Conservation (phyloP, 2,888 invertebrate species). For the Dynastes hyllus region DNA sequence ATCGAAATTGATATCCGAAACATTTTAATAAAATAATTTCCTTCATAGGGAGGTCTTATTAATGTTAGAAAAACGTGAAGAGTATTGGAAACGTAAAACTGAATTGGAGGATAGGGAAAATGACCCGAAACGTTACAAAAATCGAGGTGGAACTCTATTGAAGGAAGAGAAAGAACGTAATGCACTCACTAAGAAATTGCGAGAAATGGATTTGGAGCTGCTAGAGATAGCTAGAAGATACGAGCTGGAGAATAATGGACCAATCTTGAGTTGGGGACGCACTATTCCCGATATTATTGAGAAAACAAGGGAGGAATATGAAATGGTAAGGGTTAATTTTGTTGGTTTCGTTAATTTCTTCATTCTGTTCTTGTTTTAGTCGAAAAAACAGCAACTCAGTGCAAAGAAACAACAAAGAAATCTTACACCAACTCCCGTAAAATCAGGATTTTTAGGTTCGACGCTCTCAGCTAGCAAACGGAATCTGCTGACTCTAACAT, state of each 20-base stretch:
- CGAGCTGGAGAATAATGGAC: slow-evolving; percentile 72
- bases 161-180: slow-evolving; percentile 93
- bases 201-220: slow-evolving; percentile 82
- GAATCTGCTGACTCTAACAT: slow-evolving; percentile 13
- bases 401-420: slow-evolving; percentile 72
- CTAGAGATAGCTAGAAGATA: slow-evolving; percentile 74
- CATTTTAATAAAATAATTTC: slow-evolving; percentile 31
- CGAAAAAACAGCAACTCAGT: slow-evolving; percentile 73
- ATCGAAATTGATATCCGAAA: slow-evolving; percentile 8
- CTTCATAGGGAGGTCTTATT: slow-evolving; percentile 77
- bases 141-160: slow-evolving; percentile 89
- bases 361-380: slow-evolving; percentile 63
- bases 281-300: slow-evolving; percentile 77
- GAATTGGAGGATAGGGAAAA: slow-evolving; percentile 84
- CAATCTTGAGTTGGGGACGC: slow-evolving; percentile 79
- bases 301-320: slow-evolving; percentile 77
- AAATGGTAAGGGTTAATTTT: slow-evolving; percentile 67
- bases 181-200: slow-evolving; percentile 80
- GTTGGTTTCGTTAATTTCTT: not conserved
- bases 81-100: slow-evolving; percentile 83
- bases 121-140: slow-evolving; percentile 89
- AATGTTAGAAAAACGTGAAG: slow-evolving; percentile 78
- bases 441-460: slow-evolving; percentile 26
- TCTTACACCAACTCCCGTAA: slow-evolving; percentile 53
- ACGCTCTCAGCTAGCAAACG: slow-evolving; percentile 27